Evolutionary conservation across 2,888 invertebrate genomes (phyloP).

Genomic region (Xestoiulus laeticollis): DNA sequence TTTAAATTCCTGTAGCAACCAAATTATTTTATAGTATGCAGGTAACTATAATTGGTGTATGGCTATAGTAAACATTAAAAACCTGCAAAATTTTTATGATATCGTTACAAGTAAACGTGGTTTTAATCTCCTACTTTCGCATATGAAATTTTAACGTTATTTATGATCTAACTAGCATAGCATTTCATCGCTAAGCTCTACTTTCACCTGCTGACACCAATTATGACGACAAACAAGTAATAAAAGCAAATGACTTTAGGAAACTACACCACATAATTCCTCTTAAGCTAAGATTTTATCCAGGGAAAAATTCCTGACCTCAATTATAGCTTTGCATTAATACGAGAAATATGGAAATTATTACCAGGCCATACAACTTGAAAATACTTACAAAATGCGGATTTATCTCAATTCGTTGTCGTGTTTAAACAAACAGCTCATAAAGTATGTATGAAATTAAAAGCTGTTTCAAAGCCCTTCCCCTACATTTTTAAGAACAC

Average conservation of each 20-base stretch:
- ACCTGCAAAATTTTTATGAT: background rate
- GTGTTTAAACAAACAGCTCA: background rate
- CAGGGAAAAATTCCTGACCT: slow-evolving; percentile 1
- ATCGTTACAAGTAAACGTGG: background rate
- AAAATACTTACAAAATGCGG: background rate
- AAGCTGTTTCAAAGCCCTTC: background rate
- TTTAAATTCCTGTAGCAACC: too few species aligned
- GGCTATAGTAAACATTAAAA: background rate
- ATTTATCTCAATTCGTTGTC: background rate
- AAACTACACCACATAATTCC: slow-evolving; percentile 24
- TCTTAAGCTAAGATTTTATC: background rate
- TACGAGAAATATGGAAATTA: background rate
- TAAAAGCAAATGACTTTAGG: slow-evolving; percentile 8
- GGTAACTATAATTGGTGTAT: background rate
- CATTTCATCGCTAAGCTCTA: slow-evolving; percentile 16
- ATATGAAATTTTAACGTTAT: background rate
- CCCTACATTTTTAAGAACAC: background rate
- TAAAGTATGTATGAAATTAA: background rate
- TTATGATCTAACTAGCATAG: background rate
- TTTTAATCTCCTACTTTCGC: background rate
- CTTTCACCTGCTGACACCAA: slow-evolving; percentile 30
- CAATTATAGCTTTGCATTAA: background rate
- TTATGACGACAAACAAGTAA: slow-evolving; percentile 23
- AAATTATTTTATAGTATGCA: background rate
- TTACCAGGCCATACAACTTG: background rate